Conservation (phyloP, 2,113 vertebrate genomes). For the Strix aluco region DNA sequence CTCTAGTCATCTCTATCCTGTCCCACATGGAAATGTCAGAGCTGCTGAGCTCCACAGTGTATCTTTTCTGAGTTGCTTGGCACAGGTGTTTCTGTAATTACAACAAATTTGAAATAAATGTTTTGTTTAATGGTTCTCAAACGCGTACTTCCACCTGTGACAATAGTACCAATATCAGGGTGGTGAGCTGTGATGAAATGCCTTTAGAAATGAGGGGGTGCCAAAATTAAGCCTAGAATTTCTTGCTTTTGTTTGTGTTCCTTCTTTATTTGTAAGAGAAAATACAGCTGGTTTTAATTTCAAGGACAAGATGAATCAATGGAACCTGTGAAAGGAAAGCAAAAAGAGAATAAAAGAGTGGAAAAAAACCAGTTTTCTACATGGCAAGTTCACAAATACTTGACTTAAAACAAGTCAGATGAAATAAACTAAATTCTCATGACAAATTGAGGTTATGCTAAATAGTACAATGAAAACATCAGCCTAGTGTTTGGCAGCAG, state of each 20-base stretch:
- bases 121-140: conserved; percentile 1
- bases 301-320: not conserved
- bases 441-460: not conserved
- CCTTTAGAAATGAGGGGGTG: not conserved
- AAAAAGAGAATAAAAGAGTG: not conserved
- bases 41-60: not conserved
- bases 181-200: not conserved
- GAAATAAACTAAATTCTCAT: not conserved
- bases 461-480: not conserved
- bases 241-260: not conserved
- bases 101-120: not conserved
- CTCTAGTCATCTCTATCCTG: not conserved
- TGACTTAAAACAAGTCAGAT: not conserved
- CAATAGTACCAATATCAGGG: not conserved
- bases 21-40: not conserved
- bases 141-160: not conserved
- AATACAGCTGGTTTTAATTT: not conserved
- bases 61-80: not conserved
- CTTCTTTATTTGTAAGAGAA: not conserved
- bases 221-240: not conserved
- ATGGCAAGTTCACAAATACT: not conserved
- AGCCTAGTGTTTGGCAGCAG: not conserved
- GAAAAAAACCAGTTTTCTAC: not conserved
- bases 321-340: not conserved
- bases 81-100: conserved; percentile 6